Percentiles rank a stretch among this genome's conserved stretches.
phyloP scores from a whole-genome alignment of 2,113 vertebrate genomes.

The Brevimyrus niger region DNA sequence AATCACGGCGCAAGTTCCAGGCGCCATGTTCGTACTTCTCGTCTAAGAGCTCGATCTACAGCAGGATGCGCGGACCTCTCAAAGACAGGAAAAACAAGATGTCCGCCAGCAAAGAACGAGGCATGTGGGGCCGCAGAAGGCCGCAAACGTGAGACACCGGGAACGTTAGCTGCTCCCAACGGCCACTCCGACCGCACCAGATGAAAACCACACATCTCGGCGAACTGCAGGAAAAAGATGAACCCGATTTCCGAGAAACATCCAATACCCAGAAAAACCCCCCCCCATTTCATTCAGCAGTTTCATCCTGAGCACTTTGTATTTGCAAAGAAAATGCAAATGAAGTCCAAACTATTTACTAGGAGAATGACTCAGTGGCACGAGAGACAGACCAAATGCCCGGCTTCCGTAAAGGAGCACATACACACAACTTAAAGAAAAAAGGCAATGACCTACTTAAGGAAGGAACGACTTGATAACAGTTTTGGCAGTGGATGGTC shows the following conservation, averaged over 20 bases:
- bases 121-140: conserved; percentile 20
- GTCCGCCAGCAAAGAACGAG: neutral
- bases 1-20: neutral
- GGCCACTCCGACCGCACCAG: conserved; percentile 8
- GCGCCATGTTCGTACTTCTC: neutral
- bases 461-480: neutral
- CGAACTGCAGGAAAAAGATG: conserved; percentile 26
- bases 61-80: neutral
- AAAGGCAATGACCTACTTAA: neutral
- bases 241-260: neutral
- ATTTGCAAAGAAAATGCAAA: conserved; percentile 19
- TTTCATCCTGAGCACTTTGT: conserved; percentile 25
- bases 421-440: neutral
- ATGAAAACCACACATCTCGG: conserved; percentile 29
- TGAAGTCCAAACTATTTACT: conserved; percentile 9
- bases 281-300: conserved; percentile 31
- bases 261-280: conserved; percentile 31
- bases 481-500: neutral
- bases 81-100: neutral
- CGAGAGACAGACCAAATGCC: neutral
- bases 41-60: neutral
- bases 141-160: conserved; percentile 34
- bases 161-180: conserved; percentile 15
- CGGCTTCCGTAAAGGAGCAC: neutral
- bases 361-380: neutral